Evolutionary conservation across 2,888 invertebrate species (phyloP).

Genomic region (Aporophyla lueneburgensis): DNA sequence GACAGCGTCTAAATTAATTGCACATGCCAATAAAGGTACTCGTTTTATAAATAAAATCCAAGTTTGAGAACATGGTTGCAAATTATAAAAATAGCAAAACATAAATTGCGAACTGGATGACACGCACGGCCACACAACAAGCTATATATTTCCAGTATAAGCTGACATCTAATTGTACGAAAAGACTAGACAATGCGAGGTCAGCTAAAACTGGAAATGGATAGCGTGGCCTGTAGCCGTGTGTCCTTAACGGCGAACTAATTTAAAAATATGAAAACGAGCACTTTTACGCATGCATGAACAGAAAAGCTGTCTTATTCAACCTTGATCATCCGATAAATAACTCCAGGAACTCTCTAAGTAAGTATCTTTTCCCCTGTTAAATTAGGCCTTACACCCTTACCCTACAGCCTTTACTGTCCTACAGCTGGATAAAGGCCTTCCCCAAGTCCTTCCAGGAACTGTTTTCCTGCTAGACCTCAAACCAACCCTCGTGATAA

Average conservation of each 20-base stretch:
- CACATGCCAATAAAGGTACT: neutral
- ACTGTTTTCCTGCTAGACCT: no score
- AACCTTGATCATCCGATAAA: neutral
- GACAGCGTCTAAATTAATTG: neutral
- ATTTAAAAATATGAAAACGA: slow-evolving; percentile 7
- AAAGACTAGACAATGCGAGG: no score
- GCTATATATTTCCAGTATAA: no score
- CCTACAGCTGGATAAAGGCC: neutral
- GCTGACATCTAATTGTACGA: no score
- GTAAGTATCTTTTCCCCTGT: slow-evolving; percentile 29
- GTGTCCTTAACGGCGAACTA: neutral
- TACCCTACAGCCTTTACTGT: no score
- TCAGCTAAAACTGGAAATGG: no score
- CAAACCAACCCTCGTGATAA: no score
- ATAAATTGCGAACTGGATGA: neutral
- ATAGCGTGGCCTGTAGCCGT: no score
- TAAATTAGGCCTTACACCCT: neutral
- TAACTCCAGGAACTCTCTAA: neutral
- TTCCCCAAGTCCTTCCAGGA: no score
- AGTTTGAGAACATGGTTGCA: neutral
- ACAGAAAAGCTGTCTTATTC: slow-evolving; percentile 1
- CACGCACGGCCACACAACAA: no score
- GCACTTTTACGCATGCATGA: neutral
- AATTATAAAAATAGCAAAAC: neutral
- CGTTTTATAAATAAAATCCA: neutral